These are phyloP conservation scores for Paratilapia polleni DNA, from an alignment of 2,113 vertebrate genomes.

Conservation along the genomic window DNA sequence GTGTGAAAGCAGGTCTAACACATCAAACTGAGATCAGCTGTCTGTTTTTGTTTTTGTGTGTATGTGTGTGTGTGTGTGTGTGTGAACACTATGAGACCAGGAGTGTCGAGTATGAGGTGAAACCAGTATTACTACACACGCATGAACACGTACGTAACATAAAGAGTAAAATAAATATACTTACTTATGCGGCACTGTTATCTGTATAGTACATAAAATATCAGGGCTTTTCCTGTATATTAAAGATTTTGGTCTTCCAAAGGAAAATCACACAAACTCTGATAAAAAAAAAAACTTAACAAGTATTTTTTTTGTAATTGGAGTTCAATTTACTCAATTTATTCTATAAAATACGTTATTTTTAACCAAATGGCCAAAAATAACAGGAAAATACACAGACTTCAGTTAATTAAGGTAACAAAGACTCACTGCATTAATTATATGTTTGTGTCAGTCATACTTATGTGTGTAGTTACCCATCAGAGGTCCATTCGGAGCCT, in stretches of 20 bases:
- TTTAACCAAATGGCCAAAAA: no score
- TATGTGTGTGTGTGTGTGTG: background rate
- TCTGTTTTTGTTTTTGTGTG: background rate
- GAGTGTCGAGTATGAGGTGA: background rate
- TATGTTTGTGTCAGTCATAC: background rate
- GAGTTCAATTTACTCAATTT: no score
- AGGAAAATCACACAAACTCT: no score
- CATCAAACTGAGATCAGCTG: background rate
- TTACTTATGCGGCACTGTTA: no score
- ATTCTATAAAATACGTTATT: no score
- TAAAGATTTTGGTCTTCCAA: background rate
- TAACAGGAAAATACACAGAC: no score
- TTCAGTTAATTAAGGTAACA: no score
- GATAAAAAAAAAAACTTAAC: no score
- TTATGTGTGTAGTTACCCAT: background rate
- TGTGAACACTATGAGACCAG: background rate
- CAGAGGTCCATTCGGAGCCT: background rate
- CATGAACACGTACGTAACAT: background rate
- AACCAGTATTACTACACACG: background rate
- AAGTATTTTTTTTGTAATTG: no score
- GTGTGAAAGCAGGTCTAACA: slow-evolving; percentile 7
- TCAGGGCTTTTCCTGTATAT: background rate
- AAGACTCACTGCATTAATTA: background rate
- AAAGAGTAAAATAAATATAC: background rate
- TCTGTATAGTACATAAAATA: no score